phyloP scores from a whole-genome alignment of 2,888 invertebrate genomes.

The Hypsopygia costalis region DNA sequence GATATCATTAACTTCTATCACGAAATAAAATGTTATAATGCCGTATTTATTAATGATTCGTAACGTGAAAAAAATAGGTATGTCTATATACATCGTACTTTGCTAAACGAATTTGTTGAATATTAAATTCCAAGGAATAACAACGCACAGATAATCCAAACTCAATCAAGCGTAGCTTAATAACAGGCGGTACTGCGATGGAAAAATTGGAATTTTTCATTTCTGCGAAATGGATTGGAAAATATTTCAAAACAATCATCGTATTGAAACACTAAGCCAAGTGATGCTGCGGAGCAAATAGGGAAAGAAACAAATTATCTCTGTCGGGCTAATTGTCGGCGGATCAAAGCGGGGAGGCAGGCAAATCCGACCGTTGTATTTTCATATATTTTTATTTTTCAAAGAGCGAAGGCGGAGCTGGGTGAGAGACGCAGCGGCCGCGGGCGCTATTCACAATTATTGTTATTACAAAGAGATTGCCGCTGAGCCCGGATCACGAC shows the following conservation, averaged over 20 bases:
- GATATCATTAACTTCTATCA: slow-evolving; percentile 28
- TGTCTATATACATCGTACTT: no score
- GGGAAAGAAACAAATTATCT: slow-evolving; percentile 70
- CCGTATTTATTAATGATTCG: background rate
- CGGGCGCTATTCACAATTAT: slow-evolving; percentile 73
- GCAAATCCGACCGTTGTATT: slow-evolving; percentile 61
- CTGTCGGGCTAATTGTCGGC: slow-evolving; percentile 69
- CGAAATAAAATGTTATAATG: slow-evolving; percentile 6
- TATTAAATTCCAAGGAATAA: slow-evolving; percentile 1
- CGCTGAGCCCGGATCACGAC: slow-evolving; percentile 67
- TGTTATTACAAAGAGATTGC: slow-evolving; percentile 77
- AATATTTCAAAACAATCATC: slow-evolving; percentile 59
- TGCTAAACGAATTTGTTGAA: background rate
- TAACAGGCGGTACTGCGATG: slow-evolving; percentile 27
- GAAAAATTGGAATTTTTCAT: slow-evolving; percentile 44
- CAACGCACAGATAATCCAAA: slow-evolving; percentile 1
- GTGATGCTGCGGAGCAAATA: slow-evolving; percentile 43
- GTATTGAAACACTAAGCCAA: slow-evolving; percentile 59
- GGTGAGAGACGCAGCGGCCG: slow-evolving; percentile 41
- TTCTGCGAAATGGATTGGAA: slow-evolving; percentile 32
- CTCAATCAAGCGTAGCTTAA: slow-evolving; percentile 28
- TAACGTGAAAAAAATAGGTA: no score
- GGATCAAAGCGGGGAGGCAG: slow-evolving; percentile 61
- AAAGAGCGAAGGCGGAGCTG: slow-evolving; percentile 32
- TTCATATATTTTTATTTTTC: slow-evolving; percentile 47